These are phyloP conservation scores for Pelvicachromis taeniatus DNA, from an alignment of 2,113 vertebrate genomes.

Conservation along the genomic window DNA sequence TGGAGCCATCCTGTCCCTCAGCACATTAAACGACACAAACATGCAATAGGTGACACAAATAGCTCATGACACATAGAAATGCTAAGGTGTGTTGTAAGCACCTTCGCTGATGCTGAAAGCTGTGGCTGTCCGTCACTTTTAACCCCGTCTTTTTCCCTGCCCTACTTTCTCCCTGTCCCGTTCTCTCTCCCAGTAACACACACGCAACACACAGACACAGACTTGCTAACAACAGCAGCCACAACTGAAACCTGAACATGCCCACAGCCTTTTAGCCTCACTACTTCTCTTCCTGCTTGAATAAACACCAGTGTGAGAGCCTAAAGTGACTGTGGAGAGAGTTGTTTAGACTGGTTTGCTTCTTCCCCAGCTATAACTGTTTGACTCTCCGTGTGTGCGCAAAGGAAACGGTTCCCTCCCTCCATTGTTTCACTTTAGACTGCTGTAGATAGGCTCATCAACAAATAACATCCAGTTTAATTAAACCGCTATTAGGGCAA, in stretches of 20 bases:
- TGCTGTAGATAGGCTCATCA: not conserved
- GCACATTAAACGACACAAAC: constrained; percentile 9
- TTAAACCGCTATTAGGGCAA: not conserved
- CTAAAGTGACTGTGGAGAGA: constrained; percentile 33
- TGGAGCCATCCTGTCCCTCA: not conserved
- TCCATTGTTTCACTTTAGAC: constrained; percentile 38
- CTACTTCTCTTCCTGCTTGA: constrained; percentile 39
- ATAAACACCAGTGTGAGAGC: constrained; percentile 35
- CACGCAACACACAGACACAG: not conserved
- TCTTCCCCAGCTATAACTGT: not conserved
- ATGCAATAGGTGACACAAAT: constrained; percentile 62
- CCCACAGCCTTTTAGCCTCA: constrained; percentile 55
- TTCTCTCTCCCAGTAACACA: not conserved
- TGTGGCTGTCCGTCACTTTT: constrained; percentile 21
- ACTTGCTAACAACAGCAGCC: constrained; percentile 25
- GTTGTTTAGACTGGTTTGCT: constrained; percentile 57
- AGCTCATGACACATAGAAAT: constrained; percentile 60
- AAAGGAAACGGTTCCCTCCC: constrained; percentile 41
- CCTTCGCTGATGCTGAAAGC: constrained; percentile 55
- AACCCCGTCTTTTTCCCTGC: constrained; percentile 19
- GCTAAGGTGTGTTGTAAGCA: constrained; percentile 60
- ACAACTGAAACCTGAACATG: constrained; percentile 41
- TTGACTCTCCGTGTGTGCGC: constrained; percentile 11
- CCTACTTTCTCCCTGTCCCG: constrained; percentile 48
- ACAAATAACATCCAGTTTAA: constrained; percentile 2